Conservation (phyloP, 1,140 invertebrate genomes). For the Nylanderia fulva region DNA sequence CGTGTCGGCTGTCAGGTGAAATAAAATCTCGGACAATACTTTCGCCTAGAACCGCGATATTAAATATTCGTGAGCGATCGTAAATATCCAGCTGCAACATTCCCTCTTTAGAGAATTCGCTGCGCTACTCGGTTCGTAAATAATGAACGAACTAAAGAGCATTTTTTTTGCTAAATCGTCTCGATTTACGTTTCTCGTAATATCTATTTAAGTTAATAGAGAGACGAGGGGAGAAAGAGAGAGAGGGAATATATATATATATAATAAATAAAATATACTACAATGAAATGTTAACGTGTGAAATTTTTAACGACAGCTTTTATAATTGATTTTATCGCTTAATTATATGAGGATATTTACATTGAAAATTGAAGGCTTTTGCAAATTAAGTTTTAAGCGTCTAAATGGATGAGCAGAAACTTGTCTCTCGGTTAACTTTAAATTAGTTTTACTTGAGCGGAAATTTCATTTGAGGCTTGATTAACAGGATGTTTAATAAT, state of each 20-base stretch:
- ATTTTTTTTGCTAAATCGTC: background rate
- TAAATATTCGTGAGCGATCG: slow-evolving; percentile 24
- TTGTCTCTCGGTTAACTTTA: slow-evolving; percentile 28
- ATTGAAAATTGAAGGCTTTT: slow-evolving; percentile 7
- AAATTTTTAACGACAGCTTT: slow-evolving; percentile 23
- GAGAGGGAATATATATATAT: too few species aligned
- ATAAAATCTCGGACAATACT: slow-evolving; percentile 18
- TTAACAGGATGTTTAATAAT: slow-evolving; percentile 45
- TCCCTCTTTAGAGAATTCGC: background rate
- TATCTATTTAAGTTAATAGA: background rate
- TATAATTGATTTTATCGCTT: background rate
- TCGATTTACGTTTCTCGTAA: background rate
- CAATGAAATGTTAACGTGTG: background rate
- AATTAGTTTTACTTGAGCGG: slow-evolving; percentile 35
- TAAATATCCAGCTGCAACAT: background rate
- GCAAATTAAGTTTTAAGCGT: slow-evolving; percentile 9
- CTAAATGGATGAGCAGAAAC: slow-evolving; percentile 17
- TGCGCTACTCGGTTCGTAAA: background rate
- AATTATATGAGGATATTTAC: slow-evolving; percentile 34
- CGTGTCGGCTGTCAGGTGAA: background rate
- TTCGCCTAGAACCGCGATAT: slow-evolving; percentile 17
- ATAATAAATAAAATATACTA: background rate
- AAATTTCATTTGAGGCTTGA: slow-evolving; percentile 33
- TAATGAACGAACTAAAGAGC: background rate
- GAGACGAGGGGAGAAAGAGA: background rate